A percentile compares a stretch with the other conserved stretches of the same genome.
phyloP scores from a whole-genome alignment of 2,888 invertebrate species.

The Digitonthophagus gazella region DNA sequence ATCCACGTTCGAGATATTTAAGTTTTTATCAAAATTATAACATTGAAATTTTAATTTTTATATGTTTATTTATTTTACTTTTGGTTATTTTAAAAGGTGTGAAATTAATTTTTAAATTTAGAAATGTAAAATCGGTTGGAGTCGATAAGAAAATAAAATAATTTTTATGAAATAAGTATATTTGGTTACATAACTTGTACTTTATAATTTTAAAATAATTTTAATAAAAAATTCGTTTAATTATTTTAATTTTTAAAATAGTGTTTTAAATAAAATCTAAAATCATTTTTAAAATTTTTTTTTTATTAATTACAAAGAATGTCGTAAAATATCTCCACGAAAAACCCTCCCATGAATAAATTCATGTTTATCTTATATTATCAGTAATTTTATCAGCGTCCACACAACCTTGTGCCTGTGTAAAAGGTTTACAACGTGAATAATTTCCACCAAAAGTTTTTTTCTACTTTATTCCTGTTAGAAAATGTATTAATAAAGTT shows the following conservation, averaged over 20 bases:
- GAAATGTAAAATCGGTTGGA: not conserved
- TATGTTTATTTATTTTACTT: not conserved
- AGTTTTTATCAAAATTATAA: constrained; percentile 1
- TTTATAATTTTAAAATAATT: not conserved
- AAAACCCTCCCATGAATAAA: not conserved
- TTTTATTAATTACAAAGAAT: too few species aligned
- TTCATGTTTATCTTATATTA: not conserved
- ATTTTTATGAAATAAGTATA: not conserved
- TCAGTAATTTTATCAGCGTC: not conserved
- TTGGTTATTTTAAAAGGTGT: not conserved
- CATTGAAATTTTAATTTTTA: not conserved
- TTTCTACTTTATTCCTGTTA: not conserved
- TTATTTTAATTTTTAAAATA: too few species aligned
- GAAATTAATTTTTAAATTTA: not conserved
- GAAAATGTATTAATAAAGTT: not conserved
- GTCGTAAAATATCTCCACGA: too few species aligned
- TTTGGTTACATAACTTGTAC: not conserved
- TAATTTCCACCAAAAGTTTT: not conserved
- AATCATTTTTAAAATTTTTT: too few species aligned
- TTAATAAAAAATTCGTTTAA: not conserved
- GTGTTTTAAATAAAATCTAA: too few species aligned
- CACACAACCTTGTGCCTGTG: not conserved
- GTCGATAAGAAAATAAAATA: not conserved
- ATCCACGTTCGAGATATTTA: constrained; percentile 16
- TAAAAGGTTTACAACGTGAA: not conserved